Conservation (phyloP, 2,113 vertebrate species). For the Neodontobutis hainanensis region DNA sequence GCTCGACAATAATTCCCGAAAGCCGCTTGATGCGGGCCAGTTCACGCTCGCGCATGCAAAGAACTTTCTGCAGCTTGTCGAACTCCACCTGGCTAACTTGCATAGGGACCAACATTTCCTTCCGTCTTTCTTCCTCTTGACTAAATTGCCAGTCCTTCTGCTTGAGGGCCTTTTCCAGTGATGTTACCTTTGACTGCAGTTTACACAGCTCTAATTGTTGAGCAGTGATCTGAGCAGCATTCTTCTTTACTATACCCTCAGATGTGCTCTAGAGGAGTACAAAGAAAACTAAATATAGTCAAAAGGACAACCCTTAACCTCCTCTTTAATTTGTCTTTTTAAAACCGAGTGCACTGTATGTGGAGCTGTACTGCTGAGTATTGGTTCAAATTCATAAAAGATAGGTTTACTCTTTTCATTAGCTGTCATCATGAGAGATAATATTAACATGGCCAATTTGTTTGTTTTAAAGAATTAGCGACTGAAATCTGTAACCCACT, state of each 20-base stretch:
- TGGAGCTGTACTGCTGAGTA: slow-evolving; percentile 28
- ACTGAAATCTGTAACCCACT: slow-evolving; percentile 53
- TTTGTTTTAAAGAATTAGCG: slow-evolving; percentile 62
- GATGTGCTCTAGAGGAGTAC: slow-evolving; percentile 77
- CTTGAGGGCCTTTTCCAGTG: slow-evolving; percentile 74
- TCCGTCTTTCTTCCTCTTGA: slow-evolving; percentile 53
- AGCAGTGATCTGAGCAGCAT: slow-evolving; percentile 71
- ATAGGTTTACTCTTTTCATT: slow-evolving; percentile 43
- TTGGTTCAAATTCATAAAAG: slow-evolving; percentile 20
- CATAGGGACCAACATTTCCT: slow-evolving; percentile 54
- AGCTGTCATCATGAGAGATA: slow-evolving; percentile 49
- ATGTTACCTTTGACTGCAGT: slow-evolving; percentile 74
- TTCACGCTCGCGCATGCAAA: slow-evolving; percentile 82
- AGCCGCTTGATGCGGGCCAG: slow-evolving; percentile 81
- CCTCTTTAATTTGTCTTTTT: slow-evolving; percentile 13
- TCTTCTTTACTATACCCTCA: slow-evolving; percentile 78
- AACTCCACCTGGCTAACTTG: slow-evolving; percentile 75
- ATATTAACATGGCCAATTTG: slow-evolving; percentile 66
- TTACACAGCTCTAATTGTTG: slow-evolving; percentile 74
- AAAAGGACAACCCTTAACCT: not conserved
- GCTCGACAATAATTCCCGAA: slow-evolving; percentile 78
- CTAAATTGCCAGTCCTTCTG: slow-evolving; percentile 67
- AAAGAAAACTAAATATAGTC: slow-evolving; percentile 9
- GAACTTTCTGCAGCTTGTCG: slow-evolving; percentile 81
- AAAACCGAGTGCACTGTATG: slow-evolving; percentile 15